Evolutionary conservation across 2,888 invertebrate species (phyloP), one percentile per base, ranked within the genome.

Genomic region (Sminthurinus aureus): DNA sequence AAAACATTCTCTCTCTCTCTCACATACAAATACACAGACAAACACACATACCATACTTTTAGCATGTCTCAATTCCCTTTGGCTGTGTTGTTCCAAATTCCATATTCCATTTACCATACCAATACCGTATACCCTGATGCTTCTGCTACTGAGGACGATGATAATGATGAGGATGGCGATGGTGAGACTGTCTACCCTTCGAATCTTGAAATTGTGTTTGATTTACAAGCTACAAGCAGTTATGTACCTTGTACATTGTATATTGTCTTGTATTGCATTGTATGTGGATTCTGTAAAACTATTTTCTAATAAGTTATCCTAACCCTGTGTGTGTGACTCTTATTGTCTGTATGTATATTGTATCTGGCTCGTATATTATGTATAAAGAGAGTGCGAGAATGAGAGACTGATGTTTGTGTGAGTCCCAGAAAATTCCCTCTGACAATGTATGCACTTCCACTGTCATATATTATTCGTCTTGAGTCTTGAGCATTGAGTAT

Each of bases 51-150:
- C 38, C 38, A 66, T 64, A 82, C 73, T 79, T 82, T 71, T 79
- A 64, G 83, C 79, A 78, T 79, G 78, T 78, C 82, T 82, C 78
- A 78, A 82, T 82, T 69, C 82, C 64, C 58, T 22, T n/a, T 52
- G 50, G 77, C 22, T 8, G n/a, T n/a, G 58, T 64, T 64, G 20
- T 79, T 38, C 38, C 38, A 6, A 4, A 38, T 38, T 38, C 38
- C 38, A 38, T 38, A 38, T 38, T 38, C 38, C 38, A 38, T 38
- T 38, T 38, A 38, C 38, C 38, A 38, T 38, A 38, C 38, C 6
- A 38, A 38, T 38, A 38, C 38, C 6, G 6, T 4, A 38, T n/a
- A n/a, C n/a, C n/a, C n/a, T n/a, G 38, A 1, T 38, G 38, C 38
- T 38, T 1, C 38, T 38, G 38, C 38, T 38, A 38, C 38, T 38